Percentiles rank a stretch among this genome's conserved stretches.
Evolutionary conservation across 2,888 invertebrate species (phyloP).

Genomic region (Caenorhabditis japonica): DNA sequence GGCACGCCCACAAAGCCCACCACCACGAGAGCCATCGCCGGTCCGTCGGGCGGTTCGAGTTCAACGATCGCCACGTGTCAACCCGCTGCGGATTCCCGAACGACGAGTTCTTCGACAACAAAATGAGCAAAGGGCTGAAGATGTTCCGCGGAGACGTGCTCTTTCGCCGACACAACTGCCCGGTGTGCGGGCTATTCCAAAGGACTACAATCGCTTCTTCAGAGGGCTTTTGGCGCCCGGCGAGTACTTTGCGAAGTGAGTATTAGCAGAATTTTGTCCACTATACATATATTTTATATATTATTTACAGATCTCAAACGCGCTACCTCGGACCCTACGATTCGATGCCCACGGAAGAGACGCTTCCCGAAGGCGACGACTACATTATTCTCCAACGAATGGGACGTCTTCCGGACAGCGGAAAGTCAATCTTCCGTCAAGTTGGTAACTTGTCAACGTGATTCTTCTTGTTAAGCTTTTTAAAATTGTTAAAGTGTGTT

Average conservation of each 20-base stretch:
- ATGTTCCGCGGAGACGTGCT: constrained; percentile 12
- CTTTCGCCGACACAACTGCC: constrained; percentile 47
- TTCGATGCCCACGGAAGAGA: constrained; percentile 12
- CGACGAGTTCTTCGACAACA: constrained; percentile 1
- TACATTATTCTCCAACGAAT: constrained; percentile 52
- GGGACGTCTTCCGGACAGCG: constrained; percentile 55
- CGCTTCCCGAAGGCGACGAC: constrained; percentile 25
- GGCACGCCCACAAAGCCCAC: not conserved
- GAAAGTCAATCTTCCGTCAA: constrained; percentile 55
- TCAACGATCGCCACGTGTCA: not conserved
- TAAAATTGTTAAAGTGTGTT: too few species aligned
- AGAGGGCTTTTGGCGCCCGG: constrained; percentile 46
- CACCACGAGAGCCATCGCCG: constrained; percentile 10
- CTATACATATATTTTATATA: not conserved
- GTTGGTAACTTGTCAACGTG: constrained; percentile 36
- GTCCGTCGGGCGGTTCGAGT: constrained; percentile 1
- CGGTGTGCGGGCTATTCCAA: constrained; percentile 50
- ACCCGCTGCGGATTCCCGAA: constrained; percentile 14
- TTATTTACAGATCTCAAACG: constrained; percentile 29
- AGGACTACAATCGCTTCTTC: constrained; percentile 36
- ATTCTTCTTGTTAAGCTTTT: too few species aligned
- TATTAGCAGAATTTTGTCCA: not conserved
- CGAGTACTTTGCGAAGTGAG: constrained; percentile 52
- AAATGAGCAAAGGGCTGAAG: too few species aligned
- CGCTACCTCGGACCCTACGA: constrained; percentile 46